Base-by-base conservation (phyloP, 1,140 invertebrate genomes). In the Tetranychus cinnabarinus region DNA sequence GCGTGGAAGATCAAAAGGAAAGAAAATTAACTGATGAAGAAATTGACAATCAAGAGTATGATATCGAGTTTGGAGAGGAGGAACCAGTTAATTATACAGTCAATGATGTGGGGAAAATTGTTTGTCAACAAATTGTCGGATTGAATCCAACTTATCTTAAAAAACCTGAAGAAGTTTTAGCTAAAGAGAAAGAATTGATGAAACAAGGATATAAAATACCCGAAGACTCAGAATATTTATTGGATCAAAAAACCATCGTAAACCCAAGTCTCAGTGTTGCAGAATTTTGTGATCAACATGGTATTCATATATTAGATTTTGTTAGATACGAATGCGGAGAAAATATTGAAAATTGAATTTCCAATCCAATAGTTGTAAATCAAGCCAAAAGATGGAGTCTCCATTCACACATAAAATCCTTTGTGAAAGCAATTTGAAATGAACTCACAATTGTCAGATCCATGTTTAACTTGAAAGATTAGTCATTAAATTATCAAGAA, bases 71-170 rank as follows among this genome's bases (percentile, higher is more conserved):
- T 52, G 50, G 8, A 1, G 37, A 42, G 31, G 37, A 48, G 12
- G n/a, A 47, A 47, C 12, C 8, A 13, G 46, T 23, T 50, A 13
- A 50, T 35, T 54, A 48, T n/a, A 31, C 3, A 6, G 1, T 78
- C 35, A 71, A 79, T 23, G 62, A 77, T 52, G 68, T 88, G 8
- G 81, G 81, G 31, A 76, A 77, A 62, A 80, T 86, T 69, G 69
- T 90, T 8, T 90, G 88, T 71, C 88, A 92, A 70, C 90, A 96
- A 69, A 81, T 95, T 67, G 85, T 95, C 50, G 88, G 80, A 79
- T 84, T 91, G 80, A 86, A 87, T 68, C 89, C 89, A 1, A 70
- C 65, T 35, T 82, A 81, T 72, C 77, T 93, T 65, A 56, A 15
- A 5, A 15, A 48, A 47, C 12, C 34, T 52, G 36, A 45, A 45